phyloP scores from a whole-genome alignment of 2,113 vertebrate species.

The Numida meleagris region DNA sequence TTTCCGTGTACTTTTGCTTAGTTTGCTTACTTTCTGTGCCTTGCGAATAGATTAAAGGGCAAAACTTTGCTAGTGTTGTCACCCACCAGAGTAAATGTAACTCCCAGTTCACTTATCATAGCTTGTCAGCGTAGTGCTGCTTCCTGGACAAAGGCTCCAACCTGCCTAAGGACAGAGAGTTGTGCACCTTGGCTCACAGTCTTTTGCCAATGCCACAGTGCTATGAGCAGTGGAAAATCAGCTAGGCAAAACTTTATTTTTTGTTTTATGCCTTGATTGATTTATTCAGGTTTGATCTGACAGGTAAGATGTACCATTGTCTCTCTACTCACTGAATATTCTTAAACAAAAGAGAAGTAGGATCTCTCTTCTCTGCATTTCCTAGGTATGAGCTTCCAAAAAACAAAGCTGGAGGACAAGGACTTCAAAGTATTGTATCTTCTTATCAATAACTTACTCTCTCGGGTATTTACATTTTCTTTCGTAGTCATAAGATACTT shows the following conservation, averaged over 20 bases:
- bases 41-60: background rate
- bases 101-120: background rate
- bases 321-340: background rate
- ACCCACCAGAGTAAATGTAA: background rate
- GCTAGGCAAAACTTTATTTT: background rate
- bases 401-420: background rate
- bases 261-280: background rate
- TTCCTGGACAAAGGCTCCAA: background rate
- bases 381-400: background rate
- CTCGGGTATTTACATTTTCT: background rate
- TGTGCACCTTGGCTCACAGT: background rate
- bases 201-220: background rate
- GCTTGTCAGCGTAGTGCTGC: background rate
- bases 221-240: background rate
- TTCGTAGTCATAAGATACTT: background rate
- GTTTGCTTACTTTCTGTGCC: background rate
- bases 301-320: background rate
- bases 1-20: background rate
- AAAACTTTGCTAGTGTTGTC: background rate
- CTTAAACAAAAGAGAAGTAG: background rate
- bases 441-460: background rate
- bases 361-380: background rate
- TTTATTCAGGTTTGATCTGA: background rate
- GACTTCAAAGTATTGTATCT: background rate
- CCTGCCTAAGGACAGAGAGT: background rate